Evolutionary conservation across 2,888 invertebrate genomes (phyloP), one percentile per base, ranked within the genome.

Genomic region (Hermodice carunculata): DNA sequence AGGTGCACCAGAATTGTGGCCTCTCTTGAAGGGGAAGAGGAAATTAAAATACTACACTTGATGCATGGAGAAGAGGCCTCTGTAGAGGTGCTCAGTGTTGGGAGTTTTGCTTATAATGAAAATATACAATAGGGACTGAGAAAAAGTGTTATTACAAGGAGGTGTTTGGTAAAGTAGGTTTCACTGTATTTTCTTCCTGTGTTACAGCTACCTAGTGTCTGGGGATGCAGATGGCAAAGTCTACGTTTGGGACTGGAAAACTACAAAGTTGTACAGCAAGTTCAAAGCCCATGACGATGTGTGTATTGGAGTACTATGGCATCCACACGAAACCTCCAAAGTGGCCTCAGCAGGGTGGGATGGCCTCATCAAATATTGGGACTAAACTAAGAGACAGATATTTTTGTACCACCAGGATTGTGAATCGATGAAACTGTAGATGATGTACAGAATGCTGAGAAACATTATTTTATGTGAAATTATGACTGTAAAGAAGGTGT

Each of bases 201-300:
- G 83, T 90, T 90, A 22, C 87, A 96, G 97, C 80, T 98, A 98
- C 85, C 88, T 99, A 43, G 93, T 96, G 58, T 98, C 97, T 0
- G 99, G 99, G 1, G 99, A 99, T 87, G 98, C 98, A 0, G 99
- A 99, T 88, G 99, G 99, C 11, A 98, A 98, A 87, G 92, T 96
- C 79, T 98, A 96, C 86, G 92, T 99, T 48, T 99, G 99, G 99
- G 98, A 99, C 84, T 99, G 98, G 98, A 98, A 98, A 86, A 96
- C 98, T 0, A 98, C 98, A 70, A 97, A 98, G 87, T 89, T 99
- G 69, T 96, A 95, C 87, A 96, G 95, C 86, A 98, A 97, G 85
- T 98, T 99, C 95, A 98, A 98, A 86, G 99, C 99, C 0, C 99
- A 99, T 85, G 98, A 99, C 76, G 95, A 95, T 66, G 98, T 98